Evolutionary conservation across 2,797 vertebrate genomes (phyloP).

Genomic region (Cynodonichthys magdalenae): DNA sequence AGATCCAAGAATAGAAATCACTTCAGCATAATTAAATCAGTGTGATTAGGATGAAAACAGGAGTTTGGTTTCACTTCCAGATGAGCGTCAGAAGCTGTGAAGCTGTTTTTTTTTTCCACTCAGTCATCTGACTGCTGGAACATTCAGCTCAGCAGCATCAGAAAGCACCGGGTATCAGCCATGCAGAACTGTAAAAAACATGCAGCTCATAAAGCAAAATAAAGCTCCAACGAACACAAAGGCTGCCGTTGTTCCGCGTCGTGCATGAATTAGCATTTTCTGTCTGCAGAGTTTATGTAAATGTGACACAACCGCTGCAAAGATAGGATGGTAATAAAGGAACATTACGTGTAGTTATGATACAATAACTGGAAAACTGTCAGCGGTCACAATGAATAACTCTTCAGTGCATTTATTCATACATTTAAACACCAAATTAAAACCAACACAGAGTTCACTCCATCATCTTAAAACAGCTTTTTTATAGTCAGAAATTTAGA

Average conservation of each 20-base stretch:
- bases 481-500: no score
- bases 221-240: slow-evolving; percentile 19
- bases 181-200: neutral
- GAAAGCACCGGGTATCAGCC: neutral
- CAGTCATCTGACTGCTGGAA: neutral
- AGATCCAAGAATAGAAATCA: no score
- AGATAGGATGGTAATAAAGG: neutral
- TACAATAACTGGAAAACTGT: no score
- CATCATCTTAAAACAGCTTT: no score
- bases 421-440: no score
- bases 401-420: no score
- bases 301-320: neutral
- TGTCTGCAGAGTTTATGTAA: neutral
- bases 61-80: neutral
- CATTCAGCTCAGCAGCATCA: neutral
- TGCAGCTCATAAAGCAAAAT: no score
- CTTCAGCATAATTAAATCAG: no score
- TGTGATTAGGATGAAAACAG: no score
- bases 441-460: no score
- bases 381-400: no score
- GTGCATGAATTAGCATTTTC: slow-evolving; percentile 44
- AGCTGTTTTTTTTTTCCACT: neutral
- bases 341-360: no score
- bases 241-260: slow-evolving; percentile 39
- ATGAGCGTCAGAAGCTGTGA: neutral